These are phyloP conservation scores for Dryadula phaetusa DNA, from an alignment of 2,888 invertebrate species.

Conservation along the genomic window DNA sequence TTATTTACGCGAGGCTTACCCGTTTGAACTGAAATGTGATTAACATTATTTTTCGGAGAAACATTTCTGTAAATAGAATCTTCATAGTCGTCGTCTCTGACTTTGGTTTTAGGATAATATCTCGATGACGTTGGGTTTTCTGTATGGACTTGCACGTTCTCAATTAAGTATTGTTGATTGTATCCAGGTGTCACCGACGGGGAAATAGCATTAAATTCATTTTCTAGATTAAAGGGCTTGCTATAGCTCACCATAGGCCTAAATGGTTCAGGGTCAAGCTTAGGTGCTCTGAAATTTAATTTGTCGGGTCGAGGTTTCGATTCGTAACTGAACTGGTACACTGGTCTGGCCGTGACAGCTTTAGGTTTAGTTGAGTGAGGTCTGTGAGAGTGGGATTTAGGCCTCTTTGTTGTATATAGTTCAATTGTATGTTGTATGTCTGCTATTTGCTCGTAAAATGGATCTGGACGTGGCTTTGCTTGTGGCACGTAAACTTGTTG, in stretches of 20 bases:
- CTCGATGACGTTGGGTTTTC: conserved; percentile 79
- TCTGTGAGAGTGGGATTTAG: conserved; percentile 75
- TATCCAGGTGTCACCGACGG: conserved; percentile 71
- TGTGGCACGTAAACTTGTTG: conserved; percentile 72
- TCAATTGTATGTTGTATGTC: conserved; percentile 87
- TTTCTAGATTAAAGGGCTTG: conserved; percentile 76
- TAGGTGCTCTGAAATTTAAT: conserved; percentile 76
- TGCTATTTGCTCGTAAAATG: conserved; percentile 87
- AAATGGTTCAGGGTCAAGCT: conserved; percentile 85
- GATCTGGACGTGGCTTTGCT: conserved; percentile 75
- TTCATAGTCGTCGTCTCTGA: conserved; percentile 79
- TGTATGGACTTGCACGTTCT: conserved; percentile 77
- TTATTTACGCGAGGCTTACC: conserved; percentile 67
- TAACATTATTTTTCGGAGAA: conserved; percentile 62
- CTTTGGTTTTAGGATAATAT: conserved; percentile 78
- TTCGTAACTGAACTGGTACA: conserved; percentile 90
- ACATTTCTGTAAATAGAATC: conserved; percentile 64
- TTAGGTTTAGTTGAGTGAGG: conserved; percentile 77
- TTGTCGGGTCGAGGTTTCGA: conserved; percentile 80
- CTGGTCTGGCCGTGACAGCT: conserved; percentile 82
- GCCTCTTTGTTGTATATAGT: conserved; percentile 84
- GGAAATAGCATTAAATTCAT: conserved; percentile 74
- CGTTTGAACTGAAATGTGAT: conserved; percentile 67
- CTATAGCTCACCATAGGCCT: conserved; percentile 86
- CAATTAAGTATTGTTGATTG: conserved; percentile 74